Conservation (phyloP, 2,113 vertebrate genomes). For the Empidonax alnorum region DNA sequence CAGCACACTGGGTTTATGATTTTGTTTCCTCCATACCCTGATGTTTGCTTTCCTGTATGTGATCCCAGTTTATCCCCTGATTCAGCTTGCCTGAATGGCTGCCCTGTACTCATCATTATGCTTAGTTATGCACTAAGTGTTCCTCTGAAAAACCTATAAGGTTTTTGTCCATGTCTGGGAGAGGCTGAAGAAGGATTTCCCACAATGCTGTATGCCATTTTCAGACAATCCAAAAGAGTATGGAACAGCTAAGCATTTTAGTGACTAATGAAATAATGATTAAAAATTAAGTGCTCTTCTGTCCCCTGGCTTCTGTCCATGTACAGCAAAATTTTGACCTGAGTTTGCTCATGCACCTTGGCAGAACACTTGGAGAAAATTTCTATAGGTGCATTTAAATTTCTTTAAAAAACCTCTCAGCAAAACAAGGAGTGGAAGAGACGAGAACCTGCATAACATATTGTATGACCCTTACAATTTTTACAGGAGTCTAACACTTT, state of each 20-base stretch:
- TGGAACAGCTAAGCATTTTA: constrained; percentile 11
- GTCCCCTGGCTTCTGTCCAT: constrained; percentile 32
- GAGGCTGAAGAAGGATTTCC: constrained; percentile 12
- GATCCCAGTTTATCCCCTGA: background rate
- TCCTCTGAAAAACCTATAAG: background rate
- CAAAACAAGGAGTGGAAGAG: background rate
- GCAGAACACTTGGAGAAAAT: constrained; percentile 25
- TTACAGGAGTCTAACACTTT: background rate
- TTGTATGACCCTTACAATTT: background rate
- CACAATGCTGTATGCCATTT: background rate
- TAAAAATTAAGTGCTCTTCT: constrained; percentile 43
- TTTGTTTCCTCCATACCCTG: background rate
- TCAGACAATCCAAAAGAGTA: background rate
- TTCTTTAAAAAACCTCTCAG: background rate
- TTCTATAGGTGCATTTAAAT: constrained; percentile 7
- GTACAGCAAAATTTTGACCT: constrained; percentile 36
- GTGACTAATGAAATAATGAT: constrained; percentile 49
- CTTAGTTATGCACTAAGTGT: background rate
- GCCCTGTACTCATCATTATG: background rate
- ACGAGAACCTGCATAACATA: background rate
- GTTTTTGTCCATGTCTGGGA: background rate
- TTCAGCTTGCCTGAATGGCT: background rate
- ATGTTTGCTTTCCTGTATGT: background rate
- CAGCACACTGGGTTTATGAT: background rate
- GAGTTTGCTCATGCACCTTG: constrained; percentile 26